phyloP scores from a whole-genome alignment of 1,140 invertebrate species.

The Charaxes varanes region DNA sequence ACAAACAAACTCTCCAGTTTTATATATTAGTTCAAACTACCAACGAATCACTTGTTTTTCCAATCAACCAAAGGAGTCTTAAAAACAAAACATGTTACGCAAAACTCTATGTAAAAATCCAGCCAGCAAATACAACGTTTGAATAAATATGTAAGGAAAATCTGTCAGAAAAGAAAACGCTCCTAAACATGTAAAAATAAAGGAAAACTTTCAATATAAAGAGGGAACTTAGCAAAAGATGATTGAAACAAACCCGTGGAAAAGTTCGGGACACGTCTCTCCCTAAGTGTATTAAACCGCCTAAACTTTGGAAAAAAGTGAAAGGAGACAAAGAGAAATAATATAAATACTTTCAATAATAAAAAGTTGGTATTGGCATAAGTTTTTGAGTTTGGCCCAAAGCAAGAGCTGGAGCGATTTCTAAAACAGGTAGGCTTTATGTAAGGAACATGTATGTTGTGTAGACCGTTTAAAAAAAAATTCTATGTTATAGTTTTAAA shows the following conservation, averaged over 20 bases:
- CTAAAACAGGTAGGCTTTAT: too few relatives aligned
- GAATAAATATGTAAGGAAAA: too few relatives aligned
- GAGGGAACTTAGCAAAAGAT: conserved; percentile 41
- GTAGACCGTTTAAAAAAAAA: too few relatives aligned
- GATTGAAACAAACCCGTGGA: conserved; percentile 55
- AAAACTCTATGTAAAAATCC: too few relatives aligned
- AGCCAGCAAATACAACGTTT: too few relatives aligned
- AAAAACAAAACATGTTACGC: too few relatives aligned
- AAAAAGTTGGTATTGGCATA: conserved; percentile 61
- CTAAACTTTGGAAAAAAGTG: conserved; percentile 52
- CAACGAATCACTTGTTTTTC: too few relatives aligned
- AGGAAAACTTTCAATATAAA: conserved; percentile 44
- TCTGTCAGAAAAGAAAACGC: conserved; percentile 7
- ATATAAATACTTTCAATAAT: conserved; percentile 72
- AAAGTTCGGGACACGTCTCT: conserved; percentile 44
- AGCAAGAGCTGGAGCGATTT: conserved; percentile 1
- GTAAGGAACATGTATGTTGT: too few relatives aligned
- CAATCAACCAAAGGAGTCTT: too few relatives aligned
- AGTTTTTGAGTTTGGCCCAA: conserved; percentile 29
- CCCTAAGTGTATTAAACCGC: conserved; percentile 68
- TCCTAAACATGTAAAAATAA: conserved; percentile 32
- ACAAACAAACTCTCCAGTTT: too few relatives aligned
- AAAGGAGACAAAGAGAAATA: conserved; percentile 65
- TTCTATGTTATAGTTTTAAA: too few relatives aligned
- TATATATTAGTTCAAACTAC: too few relatives aligned